Evolutionary conservation across 2,888 invertebrate species (phyloP), one percentile per base, ranked within the genome.

Genomic region (Dolomedes plantarius): DNA sequence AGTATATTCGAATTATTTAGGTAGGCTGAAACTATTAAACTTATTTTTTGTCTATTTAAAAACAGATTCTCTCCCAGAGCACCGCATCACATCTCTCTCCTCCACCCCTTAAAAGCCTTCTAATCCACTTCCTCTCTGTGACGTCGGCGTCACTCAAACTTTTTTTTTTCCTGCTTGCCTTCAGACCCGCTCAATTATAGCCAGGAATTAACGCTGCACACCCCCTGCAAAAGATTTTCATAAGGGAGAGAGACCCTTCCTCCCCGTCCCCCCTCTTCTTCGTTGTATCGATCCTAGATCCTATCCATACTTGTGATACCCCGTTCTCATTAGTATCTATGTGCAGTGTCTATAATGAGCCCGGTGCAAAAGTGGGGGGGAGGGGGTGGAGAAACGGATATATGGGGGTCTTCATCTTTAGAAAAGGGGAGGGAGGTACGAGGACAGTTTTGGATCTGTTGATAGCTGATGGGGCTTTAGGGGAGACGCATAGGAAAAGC

Each of bases 261-360:
- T 36, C 19, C 28, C 31, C 41, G 50, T n/a, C n/a, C n/a, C n/a
- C n/a, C n/a, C n/a, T n/a, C n/a, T n/a, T 32, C 46, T 64, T 46
- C 31, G 16, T 29, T 16, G 23, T 5, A 86, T 86, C 79, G 85
- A 86, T 86, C 78, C 50, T 16, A 46, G 83, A 50, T 83, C 36
- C 74, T 68, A 69, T 56, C 64, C 62, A 74, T 76, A 76, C 71
- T 50, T 67, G 69, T 69, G 78, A 75, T 78, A 56, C 73, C 77
- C 73, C 78, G 74, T 79, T 31, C 85, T 86, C 85, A 86, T 86
- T 86, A 86, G 85, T 86, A 78, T 68, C 85, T 74, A 74, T 85
- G 77, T 86, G 85, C 78, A 86, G 85, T 86, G 85, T 86, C 85
- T 79, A 86, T 79, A 86, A 86, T 79, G 85, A 86, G 85, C 74